These are phyloP conservation scores for Ceyx margarethae DNA, from an alignment of 2,113 vertebrate species.

Conservation along the genomic window DNA sequence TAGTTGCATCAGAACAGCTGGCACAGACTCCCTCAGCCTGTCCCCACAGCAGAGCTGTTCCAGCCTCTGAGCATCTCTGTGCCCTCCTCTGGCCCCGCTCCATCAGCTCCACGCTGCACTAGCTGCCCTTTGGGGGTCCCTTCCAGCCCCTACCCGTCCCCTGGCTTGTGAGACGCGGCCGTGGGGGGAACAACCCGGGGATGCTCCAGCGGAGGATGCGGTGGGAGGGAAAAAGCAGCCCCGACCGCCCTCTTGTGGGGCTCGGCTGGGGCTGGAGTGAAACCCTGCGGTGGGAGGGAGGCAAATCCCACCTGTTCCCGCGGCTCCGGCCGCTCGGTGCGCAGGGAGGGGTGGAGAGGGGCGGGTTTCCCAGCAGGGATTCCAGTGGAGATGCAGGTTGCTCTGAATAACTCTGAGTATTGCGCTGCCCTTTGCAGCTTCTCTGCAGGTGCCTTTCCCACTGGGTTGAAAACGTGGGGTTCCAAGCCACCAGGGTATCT, in stretches of 20 bases:
- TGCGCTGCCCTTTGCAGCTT: not conserved
- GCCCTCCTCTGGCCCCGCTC: not conserved
- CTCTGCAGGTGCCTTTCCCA: not conserved
- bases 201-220: not conserved
- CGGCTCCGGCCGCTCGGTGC: not conserved
- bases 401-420: not conserved
- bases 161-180: not conserved
- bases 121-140: too few relatives aligned
- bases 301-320: not conserved
- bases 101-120: too few relatives aligned
- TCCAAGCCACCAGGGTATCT: too few relatives aligned
- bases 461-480: too few relatives aligned
- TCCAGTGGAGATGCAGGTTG: not conserved
- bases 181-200: not conserved
- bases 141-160: too few relatives aligned
- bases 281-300: not conserved
- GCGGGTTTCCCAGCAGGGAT: not conserved
- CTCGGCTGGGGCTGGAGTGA: not conserved
- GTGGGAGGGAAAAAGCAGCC: not conserved
- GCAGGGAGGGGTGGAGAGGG: not conserved
- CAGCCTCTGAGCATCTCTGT: too few relatives aligned
- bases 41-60: too few relatives aligned
- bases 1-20: not conserved
- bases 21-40: too few relatives aligned
- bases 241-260: slow-evolving; percentile 64